A percentile compares a stretch with the other conserved stretches of the same genome.
phyloP scores from a whole-genome alignment of 1,140 invertebrate species.

The Bombus terrestris region DNA sequence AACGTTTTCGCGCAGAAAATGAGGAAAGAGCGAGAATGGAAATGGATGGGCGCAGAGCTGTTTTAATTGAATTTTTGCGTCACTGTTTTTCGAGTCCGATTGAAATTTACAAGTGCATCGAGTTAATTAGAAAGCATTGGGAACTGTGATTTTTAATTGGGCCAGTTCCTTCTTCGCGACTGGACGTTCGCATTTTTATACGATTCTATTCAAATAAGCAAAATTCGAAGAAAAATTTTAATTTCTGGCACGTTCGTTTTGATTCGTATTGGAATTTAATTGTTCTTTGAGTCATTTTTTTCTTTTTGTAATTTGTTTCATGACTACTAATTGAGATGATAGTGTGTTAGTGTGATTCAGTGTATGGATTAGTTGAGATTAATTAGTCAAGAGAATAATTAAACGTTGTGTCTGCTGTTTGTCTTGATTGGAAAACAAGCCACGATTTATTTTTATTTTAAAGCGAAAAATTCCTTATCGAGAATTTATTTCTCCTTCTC shows the following conservation, averaged over 20 bases:
- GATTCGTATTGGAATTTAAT: neutral
- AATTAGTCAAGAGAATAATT: no score
- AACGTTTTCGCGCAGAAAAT: neutral
- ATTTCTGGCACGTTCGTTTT: neutral
- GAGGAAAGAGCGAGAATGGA: neutral
- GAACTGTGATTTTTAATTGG: neutral
- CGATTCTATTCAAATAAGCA: no score
- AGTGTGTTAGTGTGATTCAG: no score
- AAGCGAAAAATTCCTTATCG: no score
- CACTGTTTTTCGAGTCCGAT: constrained; percentile 1
- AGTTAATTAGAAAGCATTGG: neutral
- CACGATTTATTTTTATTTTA: no score
- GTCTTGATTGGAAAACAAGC: no score
- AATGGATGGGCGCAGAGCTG: neutral
- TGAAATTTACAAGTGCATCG: neutral
- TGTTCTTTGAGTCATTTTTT: neutral
- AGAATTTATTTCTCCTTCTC: no score
- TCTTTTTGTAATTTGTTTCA: neutral
- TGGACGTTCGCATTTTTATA: neutral
- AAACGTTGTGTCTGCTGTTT: no score
- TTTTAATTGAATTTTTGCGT: constrained; percentile 36
- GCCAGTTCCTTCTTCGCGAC: neutral
- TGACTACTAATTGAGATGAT: no score
- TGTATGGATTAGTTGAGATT: no score
- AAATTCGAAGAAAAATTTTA: no score